Evolutionary conservation across 2,797 vertebrate species (phyloP).

Genomic region (Platalea minor): DNA sequence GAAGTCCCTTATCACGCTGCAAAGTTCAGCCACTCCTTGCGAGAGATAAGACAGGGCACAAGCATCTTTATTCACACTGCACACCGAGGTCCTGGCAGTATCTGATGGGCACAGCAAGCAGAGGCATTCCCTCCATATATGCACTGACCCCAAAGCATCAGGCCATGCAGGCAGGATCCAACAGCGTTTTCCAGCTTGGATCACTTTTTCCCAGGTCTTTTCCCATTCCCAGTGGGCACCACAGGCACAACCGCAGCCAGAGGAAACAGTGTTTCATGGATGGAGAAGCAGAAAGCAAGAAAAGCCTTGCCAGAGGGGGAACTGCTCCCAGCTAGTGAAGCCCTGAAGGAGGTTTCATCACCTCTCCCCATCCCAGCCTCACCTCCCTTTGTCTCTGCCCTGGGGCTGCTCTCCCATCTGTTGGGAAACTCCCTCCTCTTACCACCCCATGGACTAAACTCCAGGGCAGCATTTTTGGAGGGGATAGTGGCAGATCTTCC

Average conservation of each 20-base stretch:
- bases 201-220: not conserved
- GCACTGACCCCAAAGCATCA: not conserved
- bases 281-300: not conserved
- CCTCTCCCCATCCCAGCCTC: not conserved
- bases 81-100: fast-evolving
- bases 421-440: not conserved
- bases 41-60: fast-evolving
- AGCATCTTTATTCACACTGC: not conserved
- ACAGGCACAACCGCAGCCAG: fast-evolving
- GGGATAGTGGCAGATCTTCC: not conserved
- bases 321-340: fast-evolving
- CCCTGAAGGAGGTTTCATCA: not conserved
- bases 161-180: not conserved
- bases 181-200: not conserved
- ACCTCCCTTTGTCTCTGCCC: not conserved
- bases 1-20: not conserved
- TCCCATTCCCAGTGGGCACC: not conserved
- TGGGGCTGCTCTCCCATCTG: not conserved
- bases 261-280: not conserved
- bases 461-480: not conserved
- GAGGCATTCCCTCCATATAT: not conserved
- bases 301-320: not conserved
- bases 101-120: not conserved
- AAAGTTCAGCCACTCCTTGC: not conserved
- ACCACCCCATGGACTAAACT: not conserved